These are phyloP conservation scores for Porphyrio hochstetteri DNA, from an alignment of 2,113 vertebrate species.

Conservation along the genomic window DNA sequence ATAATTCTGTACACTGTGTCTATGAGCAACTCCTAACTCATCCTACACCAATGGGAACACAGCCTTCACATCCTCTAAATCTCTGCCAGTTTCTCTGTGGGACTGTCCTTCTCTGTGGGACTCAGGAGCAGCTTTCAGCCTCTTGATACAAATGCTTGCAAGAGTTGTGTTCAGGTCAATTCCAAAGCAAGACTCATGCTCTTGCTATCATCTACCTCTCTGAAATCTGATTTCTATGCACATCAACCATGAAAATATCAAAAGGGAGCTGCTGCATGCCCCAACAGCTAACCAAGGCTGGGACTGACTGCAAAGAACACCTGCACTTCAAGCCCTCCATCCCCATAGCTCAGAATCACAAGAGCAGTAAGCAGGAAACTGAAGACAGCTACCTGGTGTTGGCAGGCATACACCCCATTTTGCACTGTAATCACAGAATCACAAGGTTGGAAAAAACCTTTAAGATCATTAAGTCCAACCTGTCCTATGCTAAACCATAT, in stretches of 20 bases:
- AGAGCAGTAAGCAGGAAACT: neutral
- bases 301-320: neutral
- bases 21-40: neutral
- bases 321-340: neutral
- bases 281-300: neutral
- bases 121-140: neutral
- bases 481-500: too few relatives aligned
- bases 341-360: neutral
- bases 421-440: neutral
- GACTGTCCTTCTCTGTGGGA: neutral
- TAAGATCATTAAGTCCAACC: too few relatives aligned
- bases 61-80: neutral
- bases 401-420: neutral
- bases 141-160: neutral
- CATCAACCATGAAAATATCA: neutral
- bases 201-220: neutral
- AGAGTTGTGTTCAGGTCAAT: neutral
- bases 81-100: neutral
- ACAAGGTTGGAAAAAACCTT: too few relatives aligned
- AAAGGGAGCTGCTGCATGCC: neutral
- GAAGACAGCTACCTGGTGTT: neutral
- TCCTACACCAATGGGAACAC: neutral
- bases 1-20: neutral
- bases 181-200: neutral
- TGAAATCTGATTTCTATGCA: neutral